phyloP scores from a whole-genome alignment of 1,140 invertebrate genomes.

The Delia radicum region DNA sequence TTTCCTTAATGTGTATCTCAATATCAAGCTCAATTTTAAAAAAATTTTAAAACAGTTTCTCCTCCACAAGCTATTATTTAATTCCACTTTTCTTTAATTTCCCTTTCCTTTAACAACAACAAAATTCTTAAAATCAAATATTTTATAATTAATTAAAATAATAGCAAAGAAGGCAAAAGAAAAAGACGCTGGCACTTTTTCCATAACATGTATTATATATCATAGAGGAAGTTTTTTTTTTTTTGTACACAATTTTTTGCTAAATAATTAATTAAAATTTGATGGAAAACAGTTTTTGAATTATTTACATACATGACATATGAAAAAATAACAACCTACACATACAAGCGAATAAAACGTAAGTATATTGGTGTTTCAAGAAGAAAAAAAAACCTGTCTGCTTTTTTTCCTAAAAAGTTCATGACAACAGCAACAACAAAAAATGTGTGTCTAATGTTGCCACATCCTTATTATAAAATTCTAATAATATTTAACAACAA shows the following conservation, averaged over 20 bases:
- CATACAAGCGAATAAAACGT: constrained; percentile 16
- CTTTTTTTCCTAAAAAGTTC: background rate
- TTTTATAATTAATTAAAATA: background rate
- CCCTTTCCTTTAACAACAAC: background rate
- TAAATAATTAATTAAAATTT: constrained; percentile 57
- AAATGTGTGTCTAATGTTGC: background rate
- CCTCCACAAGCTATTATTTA: no score
- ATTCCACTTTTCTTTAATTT: no score
- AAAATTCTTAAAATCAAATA: background rate
- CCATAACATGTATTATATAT: background rate
- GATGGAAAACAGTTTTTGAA: constrained; percentile 55
- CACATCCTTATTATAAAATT: constrained; percentile 22
- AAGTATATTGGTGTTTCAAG: background rate
- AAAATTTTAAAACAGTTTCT: no score
- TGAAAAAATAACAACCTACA: constrained; percentile 30
- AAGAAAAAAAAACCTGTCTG: constrained; percentile 12
- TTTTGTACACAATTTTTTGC: constrained; percentile 16
- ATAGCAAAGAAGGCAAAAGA: background rate
- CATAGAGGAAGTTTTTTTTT: background rate
- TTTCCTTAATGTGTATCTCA: no score
- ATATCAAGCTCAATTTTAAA: no score
- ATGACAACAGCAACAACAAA: background rate
- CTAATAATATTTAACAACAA: constrained; percentile 4
- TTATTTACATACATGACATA: constrained; percentile 49
- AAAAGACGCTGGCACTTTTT: background rate